Evolutionary conservation across 2,797 vertebrate species (phyloP), one percentile per base, ranked within the genome.

Genomic region (Etheostoma perlongum): DNA sequence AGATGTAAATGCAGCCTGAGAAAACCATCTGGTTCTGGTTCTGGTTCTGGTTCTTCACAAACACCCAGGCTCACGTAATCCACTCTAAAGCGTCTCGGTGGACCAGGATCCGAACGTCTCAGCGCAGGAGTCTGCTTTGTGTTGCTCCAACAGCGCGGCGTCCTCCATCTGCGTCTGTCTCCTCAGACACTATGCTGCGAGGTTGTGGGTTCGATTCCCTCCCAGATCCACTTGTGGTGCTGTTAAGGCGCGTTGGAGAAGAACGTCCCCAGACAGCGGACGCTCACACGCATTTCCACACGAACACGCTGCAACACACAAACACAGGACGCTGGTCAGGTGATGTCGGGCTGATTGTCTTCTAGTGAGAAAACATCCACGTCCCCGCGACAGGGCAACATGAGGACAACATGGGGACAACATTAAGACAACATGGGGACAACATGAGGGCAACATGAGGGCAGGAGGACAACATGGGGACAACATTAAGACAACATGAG

Each of bases 261-360:
- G 23, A 79, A 68, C 62, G 67, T 68, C 76, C 13, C n/a, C 10
- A 0, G 27, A 6, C 1, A 53, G 23, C 44, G 15, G 52, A 58
- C 1, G 40, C 33, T 95, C 78, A 96, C 48, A 96, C 92, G 68
- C 96, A 97, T 78, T 93, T 94, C 96, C 96, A 97, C 51, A 97
- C 95, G 64, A 97, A 97, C 1, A 97, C 93, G 23, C 96, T 97
- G 76, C 30, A 77, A 88, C 76, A 87, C 6, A 89, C 2, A 67
- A 44, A 72, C 18, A 72, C 4, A 25, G 25, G 2, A 48, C 2
- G 16, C 6, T 1, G 36, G 36, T 9, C 6, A 6, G 21, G 21
- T 23, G 21, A 23, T 23, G 21, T 23, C 21, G 21, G 21, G 21
- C 21, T 23, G 21, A 23, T 23, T 23, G 21, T 23, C 21, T 23